These are phyloP conservation scores for Drosophila silvestris DNA, from an alignment of 2,888 invertebrate species.

Conservation along the genomic window DNA sequence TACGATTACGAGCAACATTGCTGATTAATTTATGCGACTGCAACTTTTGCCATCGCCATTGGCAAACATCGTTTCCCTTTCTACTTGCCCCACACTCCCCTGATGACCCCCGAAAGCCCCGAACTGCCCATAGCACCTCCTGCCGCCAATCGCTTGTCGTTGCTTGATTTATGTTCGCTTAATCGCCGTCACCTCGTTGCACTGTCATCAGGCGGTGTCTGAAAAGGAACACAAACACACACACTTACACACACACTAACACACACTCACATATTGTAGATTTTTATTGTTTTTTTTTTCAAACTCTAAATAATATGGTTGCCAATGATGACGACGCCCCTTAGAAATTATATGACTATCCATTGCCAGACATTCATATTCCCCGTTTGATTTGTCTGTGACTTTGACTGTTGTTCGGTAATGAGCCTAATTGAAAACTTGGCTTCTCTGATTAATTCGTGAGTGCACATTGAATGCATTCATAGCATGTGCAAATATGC, in stretches of 20 bases:
- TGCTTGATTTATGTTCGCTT: constrained; percentile 53
- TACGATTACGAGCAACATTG: constrained; percentile 52
- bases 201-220: constrained; percentile 44
- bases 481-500: neutral
- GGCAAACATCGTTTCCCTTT: constrained; percentile 27
- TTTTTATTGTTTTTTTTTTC: neutral
- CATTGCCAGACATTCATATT: neutral
- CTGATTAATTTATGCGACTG: constrained; percentile 65
- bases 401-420: neutral
- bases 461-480: neutral
- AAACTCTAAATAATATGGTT: constrained; percentile 49
- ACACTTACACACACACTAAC: neutral
- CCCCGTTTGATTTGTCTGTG: neutral
- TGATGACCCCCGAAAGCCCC: too few relatives aligned
- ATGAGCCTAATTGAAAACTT: neutral
- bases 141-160: constrained; percentile 14
- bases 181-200: constrained; percentile 54
- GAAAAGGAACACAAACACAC: neutral
- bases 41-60: constrained; percentile 47
- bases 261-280: constrained; percentile 3
- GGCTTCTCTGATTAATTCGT: neutral
- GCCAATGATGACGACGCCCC: constrained; percentile 26
- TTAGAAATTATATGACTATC: constrained; percentile 11
- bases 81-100: neutral
- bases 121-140: neutral